Percentiles rank a stretch among this genome's conserved stretches.
phyloP scores from a whole-genome alignment of 2,797 vertebrate species.

The Sciaenops ocellatus region DNA sequence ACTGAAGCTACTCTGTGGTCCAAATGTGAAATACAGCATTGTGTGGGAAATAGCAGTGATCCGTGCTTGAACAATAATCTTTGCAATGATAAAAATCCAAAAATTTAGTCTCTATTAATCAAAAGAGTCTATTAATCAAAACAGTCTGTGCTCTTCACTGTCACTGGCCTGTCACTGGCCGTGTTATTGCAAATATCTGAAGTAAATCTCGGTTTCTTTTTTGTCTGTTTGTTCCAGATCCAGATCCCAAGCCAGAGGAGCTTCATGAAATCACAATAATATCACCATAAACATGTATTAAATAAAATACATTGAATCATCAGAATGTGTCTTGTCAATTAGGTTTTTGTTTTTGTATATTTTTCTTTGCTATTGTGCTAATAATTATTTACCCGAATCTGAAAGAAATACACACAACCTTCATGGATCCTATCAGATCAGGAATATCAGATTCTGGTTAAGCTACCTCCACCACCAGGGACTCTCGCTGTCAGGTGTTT shows the following conservation, averaged over 20 bases:
- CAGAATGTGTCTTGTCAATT: neutral
- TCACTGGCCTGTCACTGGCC: too few species aligned
- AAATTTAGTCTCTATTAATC: neutral
- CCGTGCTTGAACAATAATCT: neutral
- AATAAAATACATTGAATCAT: constrained; percentile 17
- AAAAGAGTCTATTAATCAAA: too few species aligned
- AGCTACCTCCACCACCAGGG: neutral
- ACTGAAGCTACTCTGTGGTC: neutral
- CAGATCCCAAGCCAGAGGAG: rapidly evolving
- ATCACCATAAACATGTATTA: neutral
- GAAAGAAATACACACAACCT: neutral
- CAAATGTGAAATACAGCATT: neutral
- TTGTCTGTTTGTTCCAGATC: constrained; percentile 26
- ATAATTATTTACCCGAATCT: neutral
- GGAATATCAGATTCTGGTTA: neutral
- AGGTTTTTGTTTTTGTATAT: neutral
- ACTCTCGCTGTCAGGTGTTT: neutral
- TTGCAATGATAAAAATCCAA: neutral
- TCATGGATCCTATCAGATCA: neutral
- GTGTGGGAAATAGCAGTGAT: neutral
- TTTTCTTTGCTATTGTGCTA: neutral
- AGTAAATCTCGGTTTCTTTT: neutral
- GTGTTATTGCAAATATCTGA: neutral
- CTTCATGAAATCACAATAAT: neutral
- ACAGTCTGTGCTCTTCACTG: too few species aligned